These are phyloP conservation scores for Plectrocnemia conspersa DNA, from an alignment of 1,140 invertebrate species.

Conservation along the genomic window DNA sequence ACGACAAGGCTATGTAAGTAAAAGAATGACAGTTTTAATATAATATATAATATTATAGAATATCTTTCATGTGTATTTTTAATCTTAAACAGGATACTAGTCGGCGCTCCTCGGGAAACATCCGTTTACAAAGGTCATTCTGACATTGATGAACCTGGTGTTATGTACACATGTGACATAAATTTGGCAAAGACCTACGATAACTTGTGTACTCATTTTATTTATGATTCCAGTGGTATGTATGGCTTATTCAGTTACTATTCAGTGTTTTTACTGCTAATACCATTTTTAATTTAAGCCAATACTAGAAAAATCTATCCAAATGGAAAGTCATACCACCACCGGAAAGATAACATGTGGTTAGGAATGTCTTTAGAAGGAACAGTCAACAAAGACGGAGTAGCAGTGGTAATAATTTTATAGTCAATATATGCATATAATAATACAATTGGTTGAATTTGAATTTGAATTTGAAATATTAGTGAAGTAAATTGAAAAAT, in stretches of 20 bases:
- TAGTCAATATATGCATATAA: too few relatives aligned
- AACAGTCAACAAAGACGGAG: neutral
- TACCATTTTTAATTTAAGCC: too few relatives aligned
- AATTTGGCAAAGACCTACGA: neutral
- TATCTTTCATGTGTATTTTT: too few relatives aligned
- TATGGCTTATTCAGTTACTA: too few relatives aligned
- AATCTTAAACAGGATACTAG: constrained; percentile 15
- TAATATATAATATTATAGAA: too few relatives aligned
- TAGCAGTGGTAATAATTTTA: constrained; percentile 2
- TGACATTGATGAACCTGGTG: constrained; percentile 20
- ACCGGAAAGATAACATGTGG: constrained; percentile 10
- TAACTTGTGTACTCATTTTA: too few relatives aligned
- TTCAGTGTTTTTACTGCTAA: too few relatives aligned
- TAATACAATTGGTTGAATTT: too few relatives aligned
- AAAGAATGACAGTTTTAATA: neutral
- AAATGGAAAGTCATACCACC: constrained; percentile 4
- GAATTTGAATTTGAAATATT: too few relatives aligned
- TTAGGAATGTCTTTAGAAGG: constrained; percentile 8
- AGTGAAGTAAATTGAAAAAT: too few relatives aligned
- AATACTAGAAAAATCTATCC: constrained; percentile 9
- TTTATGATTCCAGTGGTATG: too few relatives aligned
- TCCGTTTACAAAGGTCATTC: constrained; percentile 1
- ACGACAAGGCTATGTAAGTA: neutral
- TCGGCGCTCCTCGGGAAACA: constrained; percentile 24
- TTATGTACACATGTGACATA: constrained; percentile 23